Percentiles rank a stretch among this genome's conserved stretches.
Evolutionary conservation across 2,113 vertebrate genomes (phyloP).

Genomic region (Burhinus oedicnemus): DNA sequence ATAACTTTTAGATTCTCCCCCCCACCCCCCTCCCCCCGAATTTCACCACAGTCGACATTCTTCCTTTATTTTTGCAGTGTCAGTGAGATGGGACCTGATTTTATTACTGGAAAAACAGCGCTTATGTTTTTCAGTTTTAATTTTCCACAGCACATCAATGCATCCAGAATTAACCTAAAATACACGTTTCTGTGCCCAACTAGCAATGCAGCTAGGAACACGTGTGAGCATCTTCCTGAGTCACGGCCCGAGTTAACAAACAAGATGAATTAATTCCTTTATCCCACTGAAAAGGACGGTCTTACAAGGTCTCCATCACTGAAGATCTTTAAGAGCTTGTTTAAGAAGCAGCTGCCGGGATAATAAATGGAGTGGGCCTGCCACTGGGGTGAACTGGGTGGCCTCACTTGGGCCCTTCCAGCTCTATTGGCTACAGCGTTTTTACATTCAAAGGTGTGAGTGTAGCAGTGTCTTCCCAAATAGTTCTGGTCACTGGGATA

Average conservation of each 20-base stretch:
- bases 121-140: neutral
- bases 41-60: neutral
- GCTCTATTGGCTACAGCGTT: neutral
- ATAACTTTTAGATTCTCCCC: neutral
- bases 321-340: neutral
- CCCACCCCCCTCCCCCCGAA: rapidly evolving
- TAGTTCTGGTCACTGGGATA: neutral
- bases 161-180: neutral
- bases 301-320: neutral
- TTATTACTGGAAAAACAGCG: neutral
- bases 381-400: rapidly evolving
- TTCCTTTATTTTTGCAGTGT: neutral
- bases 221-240: neutral
- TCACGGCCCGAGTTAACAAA: neutral
- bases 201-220: neutral
- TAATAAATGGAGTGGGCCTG: neutral
- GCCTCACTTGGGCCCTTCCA: neutral
- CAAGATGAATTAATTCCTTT: neutral
- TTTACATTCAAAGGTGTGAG: rapidly evolving
- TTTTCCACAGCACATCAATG: neutral
- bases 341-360: neutral
- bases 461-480: neutral
- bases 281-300: neutral
- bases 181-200: neutral
- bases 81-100: neutral